phyloP scores from a whole-genome alignment of 2,797 vertebrate species.

The Cossypha caffra region DNA sequence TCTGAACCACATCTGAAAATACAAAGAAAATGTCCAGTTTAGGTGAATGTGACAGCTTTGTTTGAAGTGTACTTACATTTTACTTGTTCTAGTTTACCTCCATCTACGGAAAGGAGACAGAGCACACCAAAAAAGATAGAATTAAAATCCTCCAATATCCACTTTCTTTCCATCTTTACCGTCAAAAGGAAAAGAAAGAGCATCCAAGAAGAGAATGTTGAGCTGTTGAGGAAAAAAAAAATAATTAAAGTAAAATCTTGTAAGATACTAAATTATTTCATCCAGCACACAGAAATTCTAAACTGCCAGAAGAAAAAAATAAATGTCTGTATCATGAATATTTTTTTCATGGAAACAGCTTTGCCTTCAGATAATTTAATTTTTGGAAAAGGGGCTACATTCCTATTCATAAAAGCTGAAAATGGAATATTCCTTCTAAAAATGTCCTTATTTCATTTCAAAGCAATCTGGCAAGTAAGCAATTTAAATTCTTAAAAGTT shows the following conservation, averaged over 20 bases:
- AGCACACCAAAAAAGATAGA: constrained; percentile 70
- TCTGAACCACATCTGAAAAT: not conserved
- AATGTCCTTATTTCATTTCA: not conserved
- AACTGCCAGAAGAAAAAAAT: not conserved
- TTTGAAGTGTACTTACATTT: constrained; percentile 78
- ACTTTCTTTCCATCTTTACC: constrained; percentile 69
- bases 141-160: constrained; percentile 66
- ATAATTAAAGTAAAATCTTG: constrained; percentile 22
- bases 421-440: not conserved
- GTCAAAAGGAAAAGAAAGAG: constrained; percentile 4
- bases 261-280: not conserved
- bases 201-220: not conserved
- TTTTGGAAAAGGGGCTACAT: not conserved
- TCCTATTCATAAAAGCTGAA: not conserved
- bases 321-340: not conserved
- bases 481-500: constrained; percentile 8
- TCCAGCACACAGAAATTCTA: not conserved
- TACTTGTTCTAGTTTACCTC: constrained; percentile 76
- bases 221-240: constrained; percentile 58
- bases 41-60: not conserved
- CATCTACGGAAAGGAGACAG: constrained; percentile 76
- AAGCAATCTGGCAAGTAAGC: not conserved
- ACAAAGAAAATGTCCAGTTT: not conserved
- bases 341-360: not conserved
- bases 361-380: not conserved